Conservation (phyloP, 1,140 invertebrate genomes). For the Drosophila eugracilis region DNA sequence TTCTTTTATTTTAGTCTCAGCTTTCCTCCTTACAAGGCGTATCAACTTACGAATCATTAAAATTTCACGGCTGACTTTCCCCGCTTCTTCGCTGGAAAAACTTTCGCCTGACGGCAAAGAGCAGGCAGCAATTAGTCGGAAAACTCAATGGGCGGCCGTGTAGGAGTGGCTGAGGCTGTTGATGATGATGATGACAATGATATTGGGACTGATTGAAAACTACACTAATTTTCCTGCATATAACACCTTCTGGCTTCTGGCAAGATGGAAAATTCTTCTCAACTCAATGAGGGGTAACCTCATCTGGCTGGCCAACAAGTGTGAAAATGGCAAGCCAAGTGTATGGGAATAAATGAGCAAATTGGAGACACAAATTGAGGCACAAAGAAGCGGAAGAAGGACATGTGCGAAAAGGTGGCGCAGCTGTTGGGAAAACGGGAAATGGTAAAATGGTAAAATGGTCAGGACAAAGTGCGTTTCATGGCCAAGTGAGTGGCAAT, state of each 20-base stretch:
- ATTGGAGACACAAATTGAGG: conserved; percentile 48
- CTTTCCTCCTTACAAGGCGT: conserved; percentile 70
- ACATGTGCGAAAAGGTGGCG: conserved; percentile 28
- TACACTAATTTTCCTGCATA: not conserved
- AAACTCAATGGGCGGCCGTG: conserved; percentile 54
- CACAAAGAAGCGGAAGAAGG: conserved; percentile 29
- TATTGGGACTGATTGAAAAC: conserved; percentile 36
- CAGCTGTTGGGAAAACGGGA: conserved; percentile 35
- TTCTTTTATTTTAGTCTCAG: not conserved
- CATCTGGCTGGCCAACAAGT: conserved; percentile 12
- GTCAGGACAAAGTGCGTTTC: conserved; percentile 18
- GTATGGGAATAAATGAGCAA: conserved; percentile 57
- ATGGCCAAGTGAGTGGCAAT: conserved; percentile 37
- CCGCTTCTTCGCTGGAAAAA: conserved; percentile 20
- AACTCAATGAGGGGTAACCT: conserved; percentile 35
- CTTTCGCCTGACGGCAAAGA: conserved; percentile 52
- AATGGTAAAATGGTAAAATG: conserved; percentile 10
- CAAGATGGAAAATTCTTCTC: too few species aligned
- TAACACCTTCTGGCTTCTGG: too few species aligned
- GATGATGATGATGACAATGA: conserved; percentile 49
- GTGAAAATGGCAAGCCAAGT: conserved; percentile 42
- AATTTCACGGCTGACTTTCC: conserved; percentile 78
- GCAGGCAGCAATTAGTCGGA: conserved; percentile 59
- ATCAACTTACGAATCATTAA: conserved; percentile 83
- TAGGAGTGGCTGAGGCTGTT: conserved; percentile 10